Evolutionary conservation across 2,888 invertebrate species (phyloP), one percentile per base, ranked within the genome.

Genomic region (Ormyrus rosae): DNA sequence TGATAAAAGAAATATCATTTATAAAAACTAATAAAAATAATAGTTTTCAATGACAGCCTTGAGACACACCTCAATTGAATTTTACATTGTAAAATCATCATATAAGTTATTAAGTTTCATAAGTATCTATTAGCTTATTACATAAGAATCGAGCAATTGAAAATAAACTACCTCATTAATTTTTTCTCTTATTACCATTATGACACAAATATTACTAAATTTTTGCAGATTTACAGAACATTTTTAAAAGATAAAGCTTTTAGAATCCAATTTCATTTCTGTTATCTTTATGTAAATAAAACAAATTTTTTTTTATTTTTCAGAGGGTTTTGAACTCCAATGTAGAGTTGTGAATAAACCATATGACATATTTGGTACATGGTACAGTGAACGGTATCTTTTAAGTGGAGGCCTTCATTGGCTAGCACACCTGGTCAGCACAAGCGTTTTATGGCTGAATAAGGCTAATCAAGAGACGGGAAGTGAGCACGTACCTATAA

Each of bases 361-460:
- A 0, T 96, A 96, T 86, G 96, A 97, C 89, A 95, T 96, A 83
- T 96, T 96, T 91, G 96, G 97, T 8, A 95, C 96, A n/a, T 97
- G 96, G 96, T 96, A 95, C 88, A 96, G 95, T 87, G 96, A 96
- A 88, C 93, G 94, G 84, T 95, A 96, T 88, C 92, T 97, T 9
- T 91, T 97, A 60, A 96, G 96, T 8, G 96, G 96, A 1, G 95
- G 96, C 87, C 91, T 96, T n/a, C 94, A 94, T 87, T 96, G 96
- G 95, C 91, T 96, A 72, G 95, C 95, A 0, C 94, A 95, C 89
- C 91, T 95, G 84, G 94, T 95, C 19, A 95, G 94, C 87, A 93
- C 94, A 10, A 96, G 96, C 45, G 93, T 95, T 61, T 91, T 96
- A 51, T 96, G 95, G 95, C 91, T 96, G 0, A 96, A 96, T 91